Percentiles rank a stretch among this genome's conserved stretches.
Conservation (phyloP, 2,797 vertebrate species). For the Halcyon badia region DNA sequence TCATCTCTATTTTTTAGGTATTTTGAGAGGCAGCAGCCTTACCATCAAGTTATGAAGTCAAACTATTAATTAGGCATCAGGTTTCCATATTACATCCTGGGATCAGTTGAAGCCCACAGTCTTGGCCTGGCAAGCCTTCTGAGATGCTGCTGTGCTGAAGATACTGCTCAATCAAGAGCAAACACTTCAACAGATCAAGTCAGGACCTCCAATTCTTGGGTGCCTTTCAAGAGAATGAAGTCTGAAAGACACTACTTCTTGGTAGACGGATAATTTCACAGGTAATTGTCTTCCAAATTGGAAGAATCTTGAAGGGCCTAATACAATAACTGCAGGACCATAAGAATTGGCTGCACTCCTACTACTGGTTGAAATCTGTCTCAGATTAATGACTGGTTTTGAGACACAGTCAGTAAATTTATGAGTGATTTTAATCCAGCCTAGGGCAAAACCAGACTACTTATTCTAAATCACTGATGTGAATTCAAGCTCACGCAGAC, state of each 20-base stretch:
- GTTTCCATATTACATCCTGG: not conserved
- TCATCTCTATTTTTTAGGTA: not conserved
- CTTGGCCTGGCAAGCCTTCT: not conserved
- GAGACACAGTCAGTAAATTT: not conserved
- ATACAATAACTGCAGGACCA: not conserved
- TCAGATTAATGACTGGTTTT: too few relatives aligned
- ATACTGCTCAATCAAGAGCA: not conserved
- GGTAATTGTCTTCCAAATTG: not conserved
- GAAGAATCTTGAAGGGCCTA: not conserved
- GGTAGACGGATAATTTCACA: not conserved
- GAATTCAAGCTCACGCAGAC: not conserved
- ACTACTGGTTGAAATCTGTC: not conserved
- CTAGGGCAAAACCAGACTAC: not conserved
- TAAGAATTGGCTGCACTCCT: not conserved
- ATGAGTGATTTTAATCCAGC: not conserved
- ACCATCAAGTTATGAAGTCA: not conserved
- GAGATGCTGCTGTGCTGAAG: not conserved
- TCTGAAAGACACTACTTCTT: not conserved
- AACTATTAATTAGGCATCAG: not conserved
- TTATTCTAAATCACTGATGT: not conserved
- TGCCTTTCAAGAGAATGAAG: rapidly evolving
- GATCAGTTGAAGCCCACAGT: not conserved
- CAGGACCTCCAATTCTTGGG: not conserved
- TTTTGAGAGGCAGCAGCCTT: not conserved
- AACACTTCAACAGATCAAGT: not conserved